Percentiles rank a stretch among this genome's conserved stretches.
These are phyloP conservation scores for Galaxea fascicularis DNA, from an alignment of 92 coral and sea anemone genomes.

Conservation along the genomic window DNA sequence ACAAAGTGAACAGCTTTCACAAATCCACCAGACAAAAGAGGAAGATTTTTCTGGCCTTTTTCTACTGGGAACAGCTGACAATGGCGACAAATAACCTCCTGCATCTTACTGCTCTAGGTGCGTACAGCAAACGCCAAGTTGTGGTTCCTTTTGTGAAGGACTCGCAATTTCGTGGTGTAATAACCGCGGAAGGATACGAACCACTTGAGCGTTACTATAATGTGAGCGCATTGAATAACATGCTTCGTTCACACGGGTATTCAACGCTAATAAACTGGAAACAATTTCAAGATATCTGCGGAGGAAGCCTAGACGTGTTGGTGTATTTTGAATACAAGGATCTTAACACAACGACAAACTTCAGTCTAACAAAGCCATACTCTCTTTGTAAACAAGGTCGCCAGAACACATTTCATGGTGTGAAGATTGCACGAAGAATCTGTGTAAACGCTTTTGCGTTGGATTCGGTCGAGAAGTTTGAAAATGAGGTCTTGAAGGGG, in stretches of 20 bases:
- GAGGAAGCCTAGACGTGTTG: conserved; percentile 72
- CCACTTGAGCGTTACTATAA: conserved; percentile 78
- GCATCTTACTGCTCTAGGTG: conserved; percentile 86
- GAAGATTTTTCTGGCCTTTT: conserved; percentile 81
- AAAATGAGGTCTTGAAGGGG: conserved; percentile 72
- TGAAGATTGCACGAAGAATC: conserved; percentile 3
- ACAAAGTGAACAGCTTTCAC: not conserved
- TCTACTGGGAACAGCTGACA: conserved; percentile 90
- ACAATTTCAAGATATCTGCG: conserved; percentile 82
- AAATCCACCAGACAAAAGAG: conserved; percentile 15
- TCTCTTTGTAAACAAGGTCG: conserved; percentile 52
- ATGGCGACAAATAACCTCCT: conserved; percentile 85
- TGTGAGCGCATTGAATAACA: conserved; percentile 57
- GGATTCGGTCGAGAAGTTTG: conserved; percentile 77
- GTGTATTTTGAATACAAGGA: conserved; percentile 75
- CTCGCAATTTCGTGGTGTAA: conserved; percentile 50
- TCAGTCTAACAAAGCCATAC: conserved; percentile 66
- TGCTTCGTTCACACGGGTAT: conserved; percentile 69
- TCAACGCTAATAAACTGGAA: conserved; percentile 72
- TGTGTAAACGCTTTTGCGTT: conserved; percentile 73
- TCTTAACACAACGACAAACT: conserved; percentile 40
- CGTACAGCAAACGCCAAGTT: conserved; percentile 72
- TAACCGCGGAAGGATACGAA: conserved; percentile 46
- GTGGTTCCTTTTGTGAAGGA: conserved; percentile 94
- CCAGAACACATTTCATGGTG: not conserved